Base-by-base conservation (phyloP, 2,888 invertebrate genomes). In the Sinotaia quadrata region DNA sequence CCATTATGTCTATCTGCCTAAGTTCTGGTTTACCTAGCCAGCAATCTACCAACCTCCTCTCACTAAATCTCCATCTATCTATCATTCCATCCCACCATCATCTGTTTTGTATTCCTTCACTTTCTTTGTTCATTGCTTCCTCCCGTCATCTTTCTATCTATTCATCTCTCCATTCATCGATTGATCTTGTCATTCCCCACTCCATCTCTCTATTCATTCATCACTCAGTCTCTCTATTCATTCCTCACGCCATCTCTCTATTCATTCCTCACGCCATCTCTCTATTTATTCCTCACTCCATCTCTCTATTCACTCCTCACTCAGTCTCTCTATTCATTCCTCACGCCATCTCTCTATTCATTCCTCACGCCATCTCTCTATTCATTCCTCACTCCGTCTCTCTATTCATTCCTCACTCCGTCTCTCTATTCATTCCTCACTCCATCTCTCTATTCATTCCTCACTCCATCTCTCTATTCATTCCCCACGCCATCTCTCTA, bases 221-320 rank as follows among this genome's bases (percentile, higher is more conserved):
- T 56, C 29, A 29, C 27, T 24, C 27, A 29, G 15, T 24, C 27
- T 54, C 4, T 54, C 27, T 54, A 18, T 54, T 18, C 29, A 24
- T 54, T 31, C 29, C 54, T 54, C 54, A 29, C 54, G 24, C 54
- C 24, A 24, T 54, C 54, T 54, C 54, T 54, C 54, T 54, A 24
- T 54, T 31, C 29, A 4, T 54, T 18, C 29, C 54, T 52, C 52
- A 18, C 52, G 10, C 52, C 24, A 12, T 52, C 52, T 52, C 52
- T 52, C 52, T 52, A 8, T n/a, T n/a, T n/a, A 7, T 31, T 12
- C n/a, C 56, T 31, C 10, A 21, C 27, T 21, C 18, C 27, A 8
- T 56, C 10, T 56, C 27, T 8, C 5, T 49, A n/a, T 2, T 12
- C n/a, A 18, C 49, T 49, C 5, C 24, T 49, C n/a, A n/a, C n/a